Evolutionary conservation across 2,888 invertebrate species (phyloP).

Genomic region (Caenorhabditis virilis): DNA sequence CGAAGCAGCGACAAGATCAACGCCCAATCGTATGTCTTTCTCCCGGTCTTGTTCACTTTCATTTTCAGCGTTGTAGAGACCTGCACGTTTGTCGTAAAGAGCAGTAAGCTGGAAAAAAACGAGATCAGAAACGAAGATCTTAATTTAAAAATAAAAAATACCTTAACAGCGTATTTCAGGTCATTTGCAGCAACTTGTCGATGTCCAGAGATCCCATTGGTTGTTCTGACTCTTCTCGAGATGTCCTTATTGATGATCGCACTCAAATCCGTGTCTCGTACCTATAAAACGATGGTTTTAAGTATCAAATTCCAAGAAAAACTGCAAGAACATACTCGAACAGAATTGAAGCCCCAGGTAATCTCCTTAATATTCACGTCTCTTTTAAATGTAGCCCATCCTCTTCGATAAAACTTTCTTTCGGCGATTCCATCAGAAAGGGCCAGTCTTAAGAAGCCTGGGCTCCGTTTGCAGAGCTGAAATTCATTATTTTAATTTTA

Average conservation of each 20-base stretch:
- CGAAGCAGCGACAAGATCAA: conserved; percentile 36
- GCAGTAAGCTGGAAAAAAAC: conserved; percentile 68
- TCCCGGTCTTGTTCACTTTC: conserved; percentile 44
- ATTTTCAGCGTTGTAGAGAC: conserved; percentile 68
- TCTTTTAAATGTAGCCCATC: conserved; percentile 90
- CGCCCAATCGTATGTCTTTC: conserved; percentile 47
- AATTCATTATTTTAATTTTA: conserved; percentile 10
- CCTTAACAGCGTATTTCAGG: conserved; percentile 70
- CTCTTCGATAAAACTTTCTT: conserved; percentile 90
- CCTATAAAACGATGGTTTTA: conserved; percentile 71
- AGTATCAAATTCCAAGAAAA: neutral
- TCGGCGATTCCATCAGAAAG: conserved; percentile 96
- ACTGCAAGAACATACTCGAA: conserved; percentile 72
- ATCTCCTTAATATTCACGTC: conserved; percentile 98
- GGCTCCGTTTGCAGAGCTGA: conserved; percentile 85
- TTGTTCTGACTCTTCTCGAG: conserved; percentile 87
- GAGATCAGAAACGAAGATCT: neutral
- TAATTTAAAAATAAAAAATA: conserved; percentile 5
- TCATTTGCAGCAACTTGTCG: conserved; percentile 77
- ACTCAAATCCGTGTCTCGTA: conserved; percentile 87
- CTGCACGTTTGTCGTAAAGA: conserved; percentile 70
- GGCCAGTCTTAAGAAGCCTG: conserved; percentile 91
- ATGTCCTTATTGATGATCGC: conserved; percentile 96
- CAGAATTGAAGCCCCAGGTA: conserved; percentile 96
- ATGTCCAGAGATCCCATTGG: conserved; percentile 87